Evolutionary conservation across 1,140 invertebrate species (phyloP).

Genomic region (Drosophila asahinai): DNA sequence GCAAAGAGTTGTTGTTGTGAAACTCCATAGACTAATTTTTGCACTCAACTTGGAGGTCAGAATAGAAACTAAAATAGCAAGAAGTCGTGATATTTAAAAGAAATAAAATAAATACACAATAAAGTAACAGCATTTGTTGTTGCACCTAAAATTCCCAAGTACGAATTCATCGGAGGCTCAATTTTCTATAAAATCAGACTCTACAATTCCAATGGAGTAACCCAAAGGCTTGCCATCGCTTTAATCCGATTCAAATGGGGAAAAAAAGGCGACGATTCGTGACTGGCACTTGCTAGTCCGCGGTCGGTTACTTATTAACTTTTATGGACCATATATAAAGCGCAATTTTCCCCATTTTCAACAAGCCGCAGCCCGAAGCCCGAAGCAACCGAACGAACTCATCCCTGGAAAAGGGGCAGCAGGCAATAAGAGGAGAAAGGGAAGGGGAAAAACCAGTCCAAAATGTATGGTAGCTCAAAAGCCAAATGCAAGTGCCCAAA

Average conservation of each 20-base stretch:
- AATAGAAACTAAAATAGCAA: background rate
- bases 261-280: conserved; percentile 7
- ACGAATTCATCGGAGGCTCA: no score
- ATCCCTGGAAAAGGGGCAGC: conserved; percentile 4
- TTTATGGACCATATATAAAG: conserved; percentile 55
- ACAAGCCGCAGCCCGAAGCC: conserved; percentile 17
- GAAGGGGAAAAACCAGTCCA: conserved; percentile 52
- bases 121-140: no score
- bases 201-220: background rate
- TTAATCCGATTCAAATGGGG: background rate
- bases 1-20: background rate
- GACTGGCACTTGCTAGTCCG: conserved; percentile 39
- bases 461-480: conserved; percentile 19
- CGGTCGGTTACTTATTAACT: conserved; percentile 52
- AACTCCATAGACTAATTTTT: background rate
- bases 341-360: conserved; percentile 51
- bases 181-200: background rate
- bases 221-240: conserved; percentile 11
- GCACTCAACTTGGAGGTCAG: background rate
- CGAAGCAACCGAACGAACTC: conserved; percentile 18
- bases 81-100: background rate
- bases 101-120: background rate
- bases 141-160: no score
- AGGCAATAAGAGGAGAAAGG: background rate
- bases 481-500: conserved; percentile 16